These are phyloP conservation scores for Onychomys torridus DNA, from an alignment of 2,797 vertebrate genomes.

Conservation along the genomic window DNA sequence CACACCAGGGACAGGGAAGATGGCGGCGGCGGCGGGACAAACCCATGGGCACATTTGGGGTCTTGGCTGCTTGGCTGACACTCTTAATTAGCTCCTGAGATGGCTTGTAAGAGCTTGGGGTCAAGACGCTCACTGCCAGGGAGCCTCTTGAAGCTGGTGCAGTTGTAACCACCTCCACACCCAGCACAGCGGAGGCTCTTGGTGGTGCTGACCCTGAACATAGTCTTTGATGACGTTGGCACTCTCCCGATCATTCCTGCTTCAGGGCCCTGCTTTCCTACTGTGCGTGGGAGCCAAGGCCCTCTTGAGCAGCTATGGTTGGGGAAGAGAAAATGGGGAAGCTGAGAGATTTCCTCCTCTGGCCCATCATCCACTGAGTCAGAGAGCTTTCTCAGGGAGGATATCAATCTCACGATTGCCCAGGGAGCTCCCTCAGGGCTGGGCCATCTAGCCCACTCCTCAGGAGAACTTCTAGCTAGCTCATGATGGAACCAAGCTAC, in stretches of 20 bases:
- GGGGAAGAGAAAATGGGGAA: neutral
- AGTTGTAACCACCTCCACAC: accelerated
- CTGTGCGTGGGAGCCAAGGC: neutral
- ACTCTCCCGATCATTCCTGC: neutral
- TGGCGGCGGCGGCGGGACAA: neutral
- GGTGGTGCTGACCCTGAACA: neutral
- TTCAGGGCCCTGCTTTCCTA: neutral
- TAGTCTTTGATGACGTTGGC: accelerated
- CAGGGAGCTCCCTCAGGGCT: neutral
- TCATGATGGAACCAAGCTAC: neutral
- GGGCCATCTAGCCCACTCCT: accelerated
- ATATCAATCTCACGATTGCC: accelerated
- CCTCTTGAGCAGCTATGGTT: neutral
- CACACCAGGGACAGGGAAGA: neutral
- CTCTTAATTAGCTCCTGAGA: neutral
- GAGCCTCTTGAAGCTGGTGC: neutral
- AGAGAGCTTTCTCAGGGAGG: neutral
- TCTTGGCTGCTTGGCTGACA: neutral
- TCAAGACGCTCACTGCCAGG: accelerated
- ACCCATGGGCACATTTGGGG: accelerated
- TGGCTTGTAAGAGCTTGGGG: neutral
- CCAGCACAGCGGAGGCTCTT: accelerated
- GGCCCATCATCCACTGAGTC: accelerated
- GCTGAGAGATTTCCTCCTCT: neutral
- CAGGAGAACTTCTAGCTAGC: neutral